A percentile compares a stretch with the other conserved stretches of the same genome.
Evolutionary conservation across 2,113 vertebrate genomes (phyloP).

Genomic region (Pluvianellus socialis): DNA sequence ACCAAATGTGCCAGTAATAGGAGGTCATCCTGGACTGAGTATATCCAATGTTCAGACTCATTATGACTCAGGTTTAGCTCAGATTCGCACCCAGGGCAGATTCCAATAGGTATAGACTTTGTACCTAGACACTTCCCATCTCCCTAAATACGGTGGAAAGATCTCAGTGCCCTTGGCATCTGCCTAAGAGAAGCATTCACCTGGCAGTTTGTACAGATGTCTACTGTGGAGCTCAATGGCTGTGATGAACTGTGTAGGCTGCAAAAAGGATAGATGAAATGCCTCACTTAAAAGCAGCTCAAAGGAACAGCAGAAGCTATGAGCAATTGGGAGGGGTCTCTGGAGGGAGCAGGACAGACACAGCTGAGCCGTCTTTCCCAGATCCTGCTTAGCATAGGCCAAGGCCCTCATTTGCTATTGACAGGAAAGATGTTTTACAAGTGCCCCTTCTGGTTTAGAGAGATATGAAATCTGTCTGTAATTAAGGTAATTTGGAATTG

Average conservation of each 20-base stretch:
- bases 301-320: not conserved
- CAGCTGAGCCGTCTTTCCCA: not conserved
- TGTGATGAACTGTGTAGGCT: not conserved
- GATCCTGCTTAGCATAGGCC: not conserved
- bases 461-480: conserved; percentile 58
- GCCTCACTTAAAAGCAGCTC: not conserved
- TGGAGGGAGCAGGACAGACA: not conserved
- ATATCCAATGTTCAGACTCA: not conserved
- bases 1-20: not conserved
- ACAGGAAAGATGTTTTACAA: conserved; percentile 54
- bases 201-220: not conserved
- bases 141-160: not conserved
- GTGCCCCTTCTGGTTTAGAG: conserved; percentile 45
- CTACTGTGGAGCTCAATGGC: not conserved
- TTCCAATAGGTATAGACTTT: not conserved
- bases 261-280: not conserved
- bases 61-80: not conserved
- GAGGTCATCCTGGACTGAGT: not conserved
- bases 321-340: not conserved
- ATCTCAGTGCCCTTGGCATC: not conserved
- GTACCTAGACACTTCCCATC: not conserved
- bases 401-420: not conserved
- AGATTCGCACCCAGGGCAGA: not conserved
- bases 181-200: not conserved
- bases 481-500: conserved; percentile 67